Percentiles rank a stretch among this genome's conserved stretches.
Evolutionary conservation across 1,140 invertebrate genomes (phyloP).

Genomic region (Daktulosphaira vitifoliae): DNA sequence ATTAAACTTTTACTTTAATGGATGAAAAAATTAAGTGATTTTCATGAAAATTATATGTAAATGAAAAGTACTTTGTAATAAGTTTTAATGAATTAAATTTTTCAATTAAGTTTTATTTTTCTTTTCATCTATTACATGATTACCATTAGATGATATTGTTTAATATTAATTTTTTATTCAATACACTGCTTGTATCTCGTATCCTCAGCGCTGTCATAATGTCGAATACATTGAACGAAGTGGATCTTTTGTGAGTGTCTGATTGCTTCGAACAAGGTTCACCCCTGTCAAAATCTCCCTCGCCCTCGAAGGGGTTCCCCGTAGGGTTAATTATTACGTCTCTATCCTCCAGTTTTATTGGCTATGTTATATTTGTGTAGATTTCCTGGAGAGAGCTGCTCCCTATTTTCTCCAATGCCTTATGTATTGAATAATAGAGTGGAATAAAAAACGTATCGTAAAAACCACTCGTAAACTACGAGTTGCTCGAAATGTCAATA

Average conservation of each 20-base stretch:
- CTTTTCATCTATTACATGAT: too few species aligned
- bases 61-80: too few species aligned
- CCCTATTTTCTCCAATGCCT: background rate
- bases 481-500: constrained; percentile 14
- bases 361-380: background rate
- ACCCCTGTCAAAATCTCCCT: constrained; percentile 31
- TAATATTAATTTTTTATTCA: too few species aligned
- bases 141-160: too few species aligned
- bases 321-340: constrained; percentile 32
- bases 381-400: background rate
- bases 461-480: background rate
- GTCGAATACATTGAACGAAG: constrained; percentile 27
- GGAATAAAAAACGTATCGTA: constrained; percentile 7
- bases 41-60: too few species aligned
- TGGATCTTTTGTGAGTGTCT: constrained; percentile 9
- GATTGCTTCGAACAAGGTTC: background rate
- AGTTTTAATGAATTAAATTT: too few species aligned
- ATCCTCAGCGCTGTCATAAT: constrained; percentile 9
- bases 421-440: background rate
- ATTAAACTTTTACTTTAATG: too few species aligned
- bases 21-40: too few species aligned
- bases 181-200: too few species aligned
- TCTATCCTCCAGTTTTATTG: constrained; percentile 13
- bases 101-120: too few species aligned
- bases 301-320: constrained; percentile 19